These are phyloP conservation scores for Eretmocerus hayati DNA, from an alignment of 2,888 invertebrate genomes.

Conservation along the genomic window DNA sequence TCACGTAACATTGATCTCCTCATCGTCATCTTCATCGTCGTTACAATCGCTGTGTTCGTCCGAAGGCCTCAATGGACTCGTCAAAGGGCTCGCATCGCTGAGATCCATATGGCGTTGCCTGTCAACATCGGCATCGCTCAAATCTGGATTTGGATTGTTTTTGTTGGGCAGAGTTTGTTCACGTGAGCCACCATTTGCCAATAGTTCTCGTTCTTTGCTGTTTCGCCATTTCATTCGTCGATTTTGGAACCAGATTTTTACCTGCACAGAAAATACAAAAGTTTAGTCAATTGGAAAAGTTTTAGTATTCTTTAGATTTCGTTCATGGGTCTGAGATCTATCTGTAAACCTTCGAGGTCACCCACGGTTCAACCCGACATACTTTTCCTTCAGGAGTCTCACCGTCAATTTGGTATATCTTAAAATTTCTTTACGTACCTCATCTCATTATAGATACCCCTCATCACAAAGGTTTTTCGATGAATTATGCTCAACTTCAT, in stretches of 20 bases:
- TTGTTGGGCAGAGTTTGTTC: conserved; percentile 95
- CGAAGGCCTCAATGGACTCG: conserved; percentile 43
- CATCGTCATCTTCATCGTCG: conserved; percentile 64
- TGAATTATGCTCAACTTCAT: too few species aligned
- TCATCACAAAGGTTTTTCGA: too few species aligned
- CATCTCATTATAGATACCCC: too few species aligned
- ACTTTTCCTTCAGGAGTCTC: too few species aligned
- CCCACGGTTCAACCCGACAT: too few species aligned
- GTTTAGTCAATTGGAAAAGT: neutral
- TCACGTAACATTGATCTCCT: conserved; percentile 86
- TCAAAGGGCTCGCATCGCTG: conserved; percentile 46
- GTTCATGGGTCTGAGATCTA: too few species aligned
- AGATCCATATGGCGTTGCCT: conserved; percentile 58
- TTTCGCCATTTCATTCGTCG: conserved; percentile 99
- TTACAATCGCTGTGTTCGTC: conserved; percentile 51
- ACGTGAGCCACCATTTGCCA: conserved; percentile 87
- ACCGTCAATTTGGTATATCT: too few species aligned
- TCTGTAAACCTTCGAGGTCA: too few species aligned
- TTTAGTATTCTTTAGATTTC: too few species aligned
- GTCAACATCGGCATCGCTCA: conserved; percentile 83
- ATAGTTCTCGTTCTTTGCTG: conserved; percentile 89
- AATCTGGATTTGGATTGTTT: conserved; percentile 91
- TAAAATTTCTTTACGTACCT: too few species aligned
- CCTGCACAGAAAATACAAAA: conserved; percentile 50
- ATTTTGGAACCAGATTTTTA: conserved; percentile 93